Percentiles rank a stretch among this genome's conserved stretches.
phyloP scores from a whole-genome alignment of 2,113 vertebrate genomes.

The Melanerpes formicivorus region DNA sequence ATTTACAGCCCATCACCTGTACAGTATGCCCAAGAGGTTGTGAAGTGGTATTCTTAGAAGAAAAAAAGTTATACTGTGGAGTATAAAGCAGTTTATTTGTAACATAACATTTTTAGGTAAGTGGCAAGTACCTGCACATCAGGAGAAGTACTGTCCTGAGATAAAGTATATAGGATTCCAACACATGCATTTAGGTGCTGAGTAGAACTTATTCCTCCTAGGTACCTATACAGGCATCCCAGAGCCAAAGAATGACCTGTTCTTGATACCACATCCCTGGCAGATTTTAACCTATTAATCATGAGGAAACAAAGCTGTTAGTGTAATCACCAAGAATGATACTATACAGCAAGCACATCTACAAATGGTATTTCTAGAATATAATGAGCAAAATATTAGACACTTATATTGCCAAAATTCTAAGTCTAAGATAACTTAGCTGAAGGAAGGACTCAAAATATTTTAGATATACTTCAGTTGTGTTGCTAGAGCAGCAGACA shows the following conservation, averaged over 20 bases:
- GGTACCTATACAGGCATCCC: conserved; percentile 87
- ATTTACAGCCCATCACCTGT: neutral
- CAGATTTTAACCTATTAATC: conserved; percentile 85
- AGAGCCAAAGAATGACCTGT: conserved; percentile 89
- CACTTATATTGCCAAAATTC: neutral
- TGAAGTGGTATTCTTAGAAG: neutral
- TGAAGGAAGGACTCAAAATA: neutral
- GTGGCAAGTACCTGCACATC: conserved; percentile 87
- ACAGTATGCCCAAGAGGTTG: neutral
- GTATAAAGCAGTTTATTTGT: neutral
- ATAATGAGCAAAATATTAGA: neutral
- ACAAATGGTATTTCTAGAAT: neutral
- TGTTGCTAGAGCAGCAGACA: neutral
- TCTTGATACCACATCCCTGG: conserved; percentile 88
- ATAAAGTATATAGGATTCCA: conserved; percentile 90
- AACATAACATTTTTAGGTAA: neutral
- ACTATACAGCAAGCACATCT: neutral
- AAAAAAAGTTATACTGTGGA: neutral
- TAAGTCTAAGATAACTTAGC: neutral
- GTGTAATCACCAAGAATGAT: neutral
- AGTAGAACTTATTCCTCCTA: conserved; percentile 85
- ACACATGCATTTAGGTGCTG: conserved; percentile 89
- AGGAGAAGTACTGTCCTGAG: conserved; percentile 94
- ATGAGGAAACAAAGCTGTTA: conserved; percentile 23
- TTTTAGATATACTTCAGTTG: neutral